Evolutionary conservation across 2,888 invertebrate genomes (phyloP).

Genomic region (Laspeyria flexula): DNA sequence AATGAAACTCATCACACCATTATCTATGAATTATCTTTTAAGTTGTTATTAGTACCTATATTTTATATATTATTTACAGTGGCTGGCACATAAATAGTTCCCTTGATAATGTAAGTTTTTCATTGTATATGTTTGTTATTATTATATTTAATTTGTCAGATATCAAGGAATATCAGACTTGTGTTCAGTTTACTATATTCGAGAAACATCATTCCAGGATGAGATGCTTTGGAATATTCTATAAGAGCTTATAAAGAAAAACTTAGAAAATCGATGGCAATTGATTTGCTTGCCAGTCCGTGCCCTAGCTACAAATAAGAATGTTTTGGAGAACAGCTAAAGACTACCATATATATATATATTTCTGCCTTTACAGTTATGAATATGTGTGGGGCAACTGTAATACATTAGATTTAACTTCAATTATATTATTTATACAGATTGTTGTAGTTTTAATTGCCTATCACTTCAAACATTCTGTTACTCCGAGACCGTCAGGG

Average conservation of each 20-base stretch:
- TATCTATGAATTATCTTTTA: conserved; percentile 27
- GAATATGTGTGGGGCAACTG: conserved; percentile 32
- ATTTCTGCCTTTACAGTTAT: conserved; percentile 43
- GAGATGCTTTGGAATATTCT: conserved; percentile 26
- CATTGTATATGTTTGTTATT: conserved; percentile 1
- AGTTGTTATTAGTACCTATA: conserved; percentile 42
- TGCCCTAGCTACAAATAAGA: conserved; percentile 20
- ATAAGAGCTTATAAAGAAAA: conserved; percentile 31
- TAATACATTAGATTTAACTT: conserved; percentile 37
- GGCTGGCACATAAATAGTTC: conserved; percentile 33
- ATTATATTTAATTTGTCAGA: conserved; percentile 15
- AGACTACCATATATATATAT: conserved; percentile 41
- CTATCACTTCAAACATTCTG: conserved; percentile 39
- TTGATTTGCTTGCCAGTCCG: conserved; percentile 28
- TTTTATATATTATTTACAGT: conserved; percentile 21
- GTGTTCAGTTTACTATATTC: conserved; percentile 24
- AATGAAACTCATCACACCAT: conserved; percentile 22
- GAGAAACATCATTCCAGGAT: conserved; percentile 29
- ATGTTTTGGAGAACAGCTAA: conserved; percentile 40
- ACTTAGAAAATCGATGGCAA: conserved; percentile 32
- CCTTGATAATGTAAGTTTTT: conserved; percentile 41
- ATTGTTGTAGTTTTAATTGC: conserved; percentile 57
- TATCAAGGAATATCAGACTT: conserved; percentile 15
- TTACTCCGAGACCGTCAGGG: conserved; percentile 37
- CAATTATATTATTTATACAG: conserved; percentile 49